Conservation (phyloP, 2,113 vertebrate genomes). For the Coregonus clupeaformis region DNA sequence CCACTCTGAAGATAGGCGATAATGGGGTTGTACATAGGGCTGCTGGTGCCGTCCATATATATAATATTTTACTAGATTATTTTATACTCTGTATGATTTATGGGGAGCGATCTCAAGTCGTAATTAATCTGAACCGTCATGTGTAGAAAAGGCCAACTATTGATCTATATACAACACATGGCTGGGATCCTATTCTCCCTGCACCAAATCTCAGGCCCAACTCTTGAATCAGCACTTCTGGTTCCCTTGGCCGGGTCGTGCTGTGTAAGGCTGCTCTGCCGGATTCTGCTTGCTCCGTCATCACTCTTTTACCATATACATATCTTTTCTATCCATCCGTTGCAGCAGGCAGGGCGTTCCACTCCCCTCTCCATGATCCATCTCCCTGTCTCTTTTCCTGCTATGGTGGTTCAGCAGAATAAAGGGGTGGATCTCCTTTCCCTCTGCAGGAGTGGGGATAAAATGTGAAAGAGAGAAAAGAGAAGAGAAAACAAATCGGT, state of each 20-base stretch:
- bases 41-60: conserved; percentile 37
- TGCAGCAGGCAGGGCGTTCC: background rate
- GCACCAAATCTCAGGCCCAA: conserved; percentile 54
- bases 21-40: conserved; percentile 45
- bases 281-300: conserved; percentile 31
- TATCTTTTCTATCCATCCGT: conserved; percentile 14
- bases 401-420: background rate
- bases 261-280: conserved; percentile 32
- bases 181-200: conserved; percentile 62
- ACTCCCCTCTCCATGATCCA: background rate
- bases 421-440: background rate
- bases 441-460: background rate
- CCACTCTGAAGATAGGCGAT: conserved; percentile 56
- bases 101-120: conserved; percentile 57
- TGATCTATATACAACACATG: conserved; percentile 68
- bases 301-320: conserved; percentile 24
- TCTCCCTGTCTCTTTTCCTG: background rate
- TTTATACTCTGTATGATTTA: conserved; percentile 73
- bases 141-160: conserved; percentile 62
- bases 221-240: conserved; percentile 68
- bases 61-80: conserved; percentile 66
- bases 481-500: too few relatives aligned
- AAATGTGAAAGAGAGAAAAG: background rate
- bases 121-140: conserved; percentile 72
- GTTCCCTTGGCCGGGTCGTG: conserved; percentile 11